Percentiles rank a stretch among this genome's conserved stretches.
Evolutionary conservation across 2,797 vertebrate species (phyloP).

Genomic region (Alcedo quadribrachys): DNA sequence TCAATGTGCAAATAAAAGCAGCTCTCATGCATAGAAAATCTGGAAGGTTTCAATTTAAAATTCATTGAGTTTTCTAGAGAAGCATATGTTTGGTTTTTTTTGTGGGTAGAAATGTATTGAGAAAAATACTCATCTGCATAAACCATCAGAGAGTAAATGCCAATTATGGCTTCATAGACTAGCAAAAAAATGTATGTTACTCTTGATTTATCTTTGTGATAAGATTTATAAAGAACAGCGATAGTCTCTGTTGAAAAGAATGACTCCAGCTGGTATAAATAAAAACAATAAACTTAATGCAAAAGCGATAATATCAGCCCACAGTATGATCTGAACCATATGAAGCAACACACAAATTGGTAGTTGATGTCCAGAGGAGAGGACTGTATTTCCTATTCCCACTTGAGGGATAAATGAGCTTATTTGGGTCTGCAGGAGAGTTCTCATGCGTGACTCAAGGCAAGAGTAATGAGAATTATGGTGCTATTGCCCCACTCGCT

Average conservation of each 20-base stretch:
- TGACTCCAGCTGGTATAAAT: not conserved
- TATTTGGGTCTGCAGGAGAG: slow-evolving; percentile 27
- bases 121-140: slow-evolving; percentile 24
- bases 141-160: slow-evolving; percentile 13
- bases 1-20: slow-evolving; percentile 22
- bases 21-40: not conserved
- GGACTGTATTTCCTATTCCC: not conserved
- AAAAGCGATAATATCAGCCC: not conserved
- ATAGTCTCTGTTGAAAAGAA: not conserved
- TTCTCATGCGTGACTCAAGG: not conserved
- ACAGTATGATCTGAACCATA: not conserved
- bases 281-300: slow-evolving; percentile 24
- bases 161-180: slow-evolving; percentile 10
- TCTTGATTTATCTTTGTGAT: slow-evolving; percentile 41
- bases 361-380: slow-evolving; percentile 1
- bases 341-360: not conserved
- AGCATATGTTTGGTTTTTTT: not conserved
- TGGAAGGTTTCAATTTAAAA: slow-evolving; percentile 25
- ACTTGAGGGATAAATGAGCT: slow-evolving; percentile 22
- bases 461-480: slow-evolving; percentile 16
- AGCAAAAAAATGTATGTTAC: slow-evolving; percentile 14
- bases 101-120: not conserved
- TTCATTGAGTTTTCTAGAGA: slow-evolving; percentile 25
- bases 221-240: slow-evolving; percentile 13
- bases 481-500: not conserved